Conservation (phyloP, 2,113 vertebrate species). For the Manacus vitellinus region DNA sequence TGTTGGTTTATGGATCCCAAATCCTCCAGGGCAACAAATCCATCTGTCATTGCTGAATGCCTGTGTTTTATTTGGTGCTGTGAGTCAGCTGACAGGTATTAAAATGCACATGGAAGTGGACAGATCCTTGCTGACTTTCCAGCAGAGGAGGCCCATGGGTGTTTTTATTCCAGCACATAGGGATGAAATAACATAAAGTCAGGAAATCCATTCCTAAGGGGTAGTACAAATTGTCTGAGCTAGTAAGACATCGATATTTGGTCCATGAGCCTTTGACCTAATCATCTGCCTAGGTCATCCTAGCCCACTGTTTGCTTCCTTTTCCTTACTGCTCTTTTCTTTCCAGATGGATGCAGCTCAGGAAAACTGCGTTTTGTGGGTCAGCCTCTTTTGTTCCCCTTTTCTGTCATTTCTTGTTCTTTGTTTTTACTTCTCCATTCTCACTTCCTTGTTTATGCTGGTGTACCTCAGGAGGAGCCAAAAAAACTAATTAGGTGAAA, state of each 20-base stretch:
- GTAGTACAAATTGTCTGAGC: slow-evolving; percentile 28
- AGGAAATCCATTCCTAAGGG: slow-evolving; percentile 29
- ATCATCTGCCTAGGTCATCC: neutral
- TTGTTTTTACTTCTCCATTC: neutral
- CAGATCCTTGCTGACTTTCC: slow-evolving; percentile 47
- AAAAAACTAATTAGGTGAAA: neutral
- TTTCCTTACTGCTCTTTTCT: neutral
- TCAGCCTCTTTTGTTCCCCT: neutral
- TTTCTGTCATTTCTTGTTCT: neutral
- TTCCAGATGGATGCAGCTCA: neutral
- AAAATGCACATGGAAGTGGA: slow-evolving; percentile 47
- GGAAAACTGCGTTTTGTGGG: neutral
- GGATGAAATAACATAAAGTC: slow-evolving; percentile 42
- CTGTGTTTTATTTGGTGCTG: slow-evolving; percentile 59
- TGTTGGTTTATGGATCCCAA: slow-evolving; percentile 70
- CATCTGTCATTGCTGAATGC: slow-evolving; percentile 50
- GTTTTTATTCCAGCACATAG: slow-evolving; percentile 35
- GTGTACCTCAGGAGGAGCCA: neutral
- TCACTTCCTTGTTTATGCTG: neutral
- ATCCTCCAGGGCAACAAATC: slow-evolving; percentile 55
- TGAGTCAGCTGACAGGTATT: slow-evolving; percentile 51
- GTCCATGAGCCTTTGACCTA: neutral
- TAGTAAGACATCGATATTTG: neutral
- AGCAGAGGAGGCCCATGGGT: slow-evolving; percentile 31
- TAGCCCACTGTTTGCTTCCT: neutral